These are phyloP conservation scores for Nothura maculosa DNA, from an alignment of 2,797 vertebrate species.

Conservation along the genomic window DNA sequence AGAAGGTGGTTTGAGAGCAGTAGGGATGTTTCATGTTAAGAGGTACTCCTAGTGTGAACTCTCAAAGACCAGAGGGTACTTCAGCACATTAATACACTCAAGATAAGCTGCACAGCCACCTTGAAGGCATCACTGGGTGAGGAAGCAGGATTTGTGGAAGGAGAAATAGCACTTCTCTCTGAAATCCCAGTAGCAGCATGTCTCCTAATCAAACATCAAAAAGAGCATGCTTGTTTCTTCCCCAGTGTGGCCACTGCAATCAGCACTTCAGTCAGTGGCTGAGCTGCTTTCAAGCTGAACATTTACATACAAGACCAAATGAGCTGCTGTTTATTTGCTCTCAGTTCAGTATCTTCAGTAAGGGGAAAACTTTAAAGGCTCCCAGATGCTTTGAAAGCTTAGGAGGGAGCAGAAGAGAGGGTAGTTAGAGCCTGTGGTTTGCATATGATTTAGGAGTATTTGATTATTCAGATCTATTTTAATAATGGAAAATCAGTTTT, in stretches of 20 bases:
- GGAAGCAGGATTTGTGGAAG: neutral
- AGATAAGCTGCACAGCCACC: neutral
- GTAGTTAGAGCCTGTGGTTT: conserved; percentile 26
- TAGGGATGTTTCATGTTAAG: neutral
- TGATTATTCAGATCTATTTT: neutral
- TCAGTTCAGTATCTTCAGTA: conserved; percentile 6
- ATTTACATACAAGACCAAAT: conserved; percentile 29
- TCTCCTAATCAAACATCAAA: conserved; percentile 37
- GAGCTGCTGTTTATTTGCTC: conserved; percentile 44
- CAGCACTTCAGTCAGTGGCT: neutral
- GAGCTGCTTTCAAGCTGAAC: conserved; percentile 36
- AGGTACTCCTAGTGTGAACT: neutral
- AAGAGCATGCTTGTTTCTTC: neutral
- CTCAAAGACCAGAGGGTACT: neutral
- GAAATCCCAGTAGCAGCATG: neutral
- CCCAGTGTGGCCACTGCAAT: neutral
- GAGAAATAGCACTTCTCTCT: neutral
- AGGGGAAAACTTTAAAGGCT: conserved; percentile 38
- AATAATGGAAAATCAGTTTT: conserved; percentile 11
- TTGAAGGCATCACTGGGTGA: neutral
- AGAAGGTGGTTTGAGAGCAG: neutral
- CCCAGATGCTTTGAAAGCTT: conserved; percentile 46
- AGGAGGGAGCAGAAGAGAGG: neutral
- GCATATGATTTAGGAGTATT: conserved; percentile 1
- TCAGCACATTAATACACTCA: neutral